Base-by-base conservation (phyloP, 2,113 vertebrate species). In the Oplegnathus fasciatus region DNA sequence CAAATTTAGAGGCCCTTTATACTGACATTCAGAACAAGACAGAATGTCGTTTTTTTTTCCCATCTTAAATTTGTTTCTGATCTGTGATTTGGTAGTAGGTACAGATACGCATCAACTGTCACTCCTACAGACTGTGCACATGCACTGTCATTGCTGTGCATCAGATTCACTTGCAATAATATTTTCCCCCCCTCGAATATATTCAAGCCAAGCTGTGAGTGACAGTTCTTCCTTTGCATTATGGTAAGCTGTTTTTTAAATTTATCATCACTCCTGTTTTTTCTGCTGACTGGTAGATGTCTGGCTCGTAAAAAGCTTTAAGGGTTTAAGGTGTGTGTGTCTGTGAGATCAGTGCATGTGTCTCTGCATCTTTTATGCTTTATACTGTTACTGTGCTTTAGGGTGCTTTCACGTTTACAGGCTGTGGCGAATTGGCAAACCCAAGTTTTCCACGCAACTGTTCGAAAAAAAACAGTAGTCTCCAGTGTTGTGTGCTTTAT, bases 351-450 rank as follows among this genome's bases (percentile, higher is more conserved):
- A n/a, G 11, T 62, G 30, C 62, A 46, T 75, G 46, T 55, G 57
- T 61, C 26, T 44, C 34, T 73, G 52, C 44, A 34, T 68, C 28
- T 61, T 62, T 73, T 55, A 37, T 50, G 8, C 15, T 46, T 58
- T 32, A 1, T 46, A 57, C 24, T 32, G 40, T 66, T 54, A 60
- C 78, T 61, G 22, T 17, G n/a, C 68, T 82, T 40, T 28, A 54
- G 54, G 46, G 74, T 40, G 50, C 17, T 54, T 82, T 74, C 22
- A 58, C 69, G 62, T 78, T 86, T 57, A 78, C 22, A 62, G 20
- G 52, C 30, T 64, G 64, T 55, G 34, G 37, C 2, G 11, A 60
- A 40, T 32, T 67, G 68, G 67, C 34, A 46, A 78, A 77, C 58
- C 17, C 17, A 58, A 40, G 32, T 54, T 80, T 71, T 61, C 46